Evolutionary conservation across 2,888 invertebrate species (phyloP).

Genomic region (Lydus trimaculatus): DNA sequence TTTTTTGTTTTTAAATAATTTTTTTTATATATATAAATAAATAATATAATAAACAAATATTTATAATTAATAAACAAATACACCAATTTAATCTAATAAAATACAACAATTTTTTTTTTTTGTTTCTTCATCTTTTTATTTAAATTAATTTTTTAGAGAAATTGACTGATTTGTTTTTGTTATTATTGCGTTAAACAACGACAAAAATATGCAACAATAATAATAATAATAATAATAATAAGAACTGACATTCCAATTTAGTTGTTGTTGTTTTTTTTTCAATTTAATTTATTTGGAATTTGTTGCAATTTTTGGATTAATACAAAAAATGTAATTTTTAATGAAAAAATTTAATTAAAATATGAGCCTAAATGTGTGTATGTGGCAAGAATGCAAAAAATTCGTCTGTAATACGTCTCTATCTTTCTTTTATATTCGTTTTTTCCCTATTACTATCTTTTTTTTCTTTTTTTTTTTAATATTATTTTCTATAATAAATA

Average conservation of each 20-base stretch:
- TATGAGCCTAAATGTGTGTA: constrained; percentile 37
- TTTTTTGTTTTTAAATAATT: constrained; percentile 9
- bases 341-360: neutral
- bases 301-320: neutral
- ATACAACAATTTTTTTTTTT: neutral
- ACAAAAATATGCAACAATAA: neutral
- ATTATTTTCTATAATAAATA: constrained; percentile 46
- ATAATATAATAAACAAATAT: neutral
- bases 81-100: neutral
- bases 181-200: neutral
- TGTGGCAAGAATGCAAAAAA: constrained; percentile 33
- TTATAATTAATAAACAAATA: neutral
- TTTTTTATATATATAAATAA: constrained; percentile 16
- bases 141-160: neutral
- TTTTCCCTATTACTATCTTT: constrained; percentile 13
- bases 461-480: constrained; percentile 14
- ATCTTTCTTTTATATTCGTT: constrained; percentile 10
- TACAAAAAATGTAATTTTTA: neutral
- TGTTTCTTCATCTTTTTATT: no score
- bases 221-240: neutral
- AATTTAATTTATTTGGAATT: neutral
- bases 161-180: neutral
- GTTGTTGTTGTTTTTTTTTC: neutral
- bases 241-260: neutral
- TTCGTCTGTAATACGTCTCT: neutral